These are phyloP conservation scores for Diachasmimorpha longicaudata DNA, from an alignment of 1,140 invertebrate genomes.

Conservation along the genomic window DNA sequence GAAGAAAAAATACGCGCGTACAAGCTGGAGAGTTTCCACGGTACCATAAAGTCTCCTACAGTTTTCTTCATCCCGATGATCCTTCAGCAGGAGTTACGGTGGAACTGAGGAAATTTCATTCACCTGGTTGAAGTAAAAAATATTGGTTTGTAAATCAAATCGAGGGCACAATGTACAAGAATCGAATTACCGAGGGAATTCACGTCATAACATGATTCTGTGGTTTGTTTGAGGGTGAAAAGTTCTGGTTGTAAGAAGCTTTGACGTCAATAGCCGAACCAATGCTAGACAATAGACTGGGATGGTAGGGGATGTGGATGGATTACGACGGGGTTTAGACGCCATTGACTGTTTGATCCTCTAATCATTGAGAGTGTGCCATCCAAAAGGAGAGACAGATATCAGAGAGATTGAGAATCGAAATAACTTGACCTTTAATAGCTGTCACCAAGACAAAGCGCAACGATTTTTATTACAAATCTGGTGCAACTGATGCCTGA, in stretches of 20 bases:
- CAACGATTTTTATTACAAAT: too few species aligned
- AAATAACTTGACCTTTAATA: not conserved
- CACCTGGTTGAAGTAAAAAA: not conserved
- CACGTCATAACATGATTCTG: too few species aligned
- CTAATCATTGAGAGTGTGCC: conserved; percentile 23
- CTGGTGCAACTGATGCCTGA: too few species aligned
- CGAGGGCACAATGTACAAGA: not conserved
- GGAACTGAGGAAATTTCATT: not conserved
- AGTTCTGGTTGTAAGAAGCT: too few species aligned
- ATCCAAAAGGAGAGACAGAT: not conserved
- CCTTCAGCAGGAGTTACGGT: not conserved
- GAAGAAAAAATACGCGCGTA: not conserved
- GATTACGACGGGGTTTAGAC: not conserved
- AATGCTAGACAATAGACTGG: too few species aligned
- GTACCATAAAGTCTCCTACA: not conserved
- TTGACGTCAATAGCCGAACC: too few species aligned
- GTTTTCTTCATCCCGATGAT: conserved; percentile 10
- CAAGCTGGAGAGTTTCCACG: not conserved
- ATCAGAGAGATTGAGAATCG: not conserved
- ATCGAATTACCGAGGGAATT: not conserved
- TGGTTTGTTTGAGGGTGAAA: too few species aligned
- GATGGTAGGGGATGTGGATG: too few species aligned
- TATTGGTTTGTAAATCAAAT: not conserved
- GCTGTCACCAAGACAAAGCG: not conserved
- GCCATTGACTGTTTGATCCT: not conserved